A percentile compares a stretch with the other conserved stretches of the same genome.
Evolutionary conservation across 2,113 vertebrate species (phyloP).

Genomic region (Peromyscus leucopus): DNA sequence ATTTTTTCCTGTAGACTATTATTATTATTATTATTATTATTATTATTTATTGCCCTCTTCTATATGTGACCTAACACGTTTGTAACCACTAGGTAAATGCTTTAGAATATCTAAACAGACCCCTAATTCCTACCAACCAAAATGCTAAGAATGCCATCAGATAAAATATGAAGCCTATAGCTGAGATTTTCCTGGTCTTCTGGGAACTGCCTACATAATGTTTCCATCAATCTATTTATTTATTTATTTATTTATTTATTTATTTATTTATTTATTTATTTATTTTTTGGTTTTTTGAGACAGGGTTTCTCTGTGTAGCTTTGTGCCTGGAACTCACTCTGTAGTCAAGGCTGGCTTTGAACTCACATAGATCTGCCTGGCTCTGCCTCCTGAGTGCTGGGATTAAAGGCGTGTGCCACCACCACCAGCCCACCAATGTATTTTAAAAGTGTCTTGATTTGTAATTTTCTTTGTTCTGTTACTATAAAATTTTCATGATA

Average conservation of each 20-base stretch:
- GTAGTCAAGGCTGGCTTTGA: no score
- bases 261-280: no score
- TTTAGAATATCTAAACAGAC: not conserved
- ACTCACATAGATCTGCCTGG: no score
- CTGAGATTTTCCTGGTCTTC: not conserved
- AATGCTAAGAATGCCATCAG: not conserved
- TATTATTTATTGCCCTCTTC: not conserved
- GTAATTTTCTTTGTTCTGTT: not conserved
- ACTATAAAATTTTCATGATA: not conserved
- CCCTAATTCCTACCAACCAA: not conserved
- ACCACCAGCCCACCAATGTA: not conserved
- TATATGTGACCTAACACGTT: not conserved
- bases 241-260: no score
- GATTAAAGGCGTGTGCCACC: no score
- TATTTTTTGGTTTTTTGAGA: no score
- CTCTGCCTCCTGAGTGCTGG: no score
- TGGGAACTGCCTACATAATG: not conserved
- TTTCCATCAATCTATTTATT: not conserved
- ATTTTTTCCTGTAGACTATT: not conserved
- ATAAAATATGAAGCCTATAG: not conserved
- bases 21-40: no score
- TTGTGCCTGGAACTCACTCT: no score
- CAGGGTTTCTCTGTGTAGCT: no score
- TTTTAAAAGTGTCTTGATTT: not conserved
- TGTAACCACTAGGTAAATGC: not conserved